Conservation (phyloP, 1,140 invertebrate species). For the Rhyacophila brunnea region DNA sequence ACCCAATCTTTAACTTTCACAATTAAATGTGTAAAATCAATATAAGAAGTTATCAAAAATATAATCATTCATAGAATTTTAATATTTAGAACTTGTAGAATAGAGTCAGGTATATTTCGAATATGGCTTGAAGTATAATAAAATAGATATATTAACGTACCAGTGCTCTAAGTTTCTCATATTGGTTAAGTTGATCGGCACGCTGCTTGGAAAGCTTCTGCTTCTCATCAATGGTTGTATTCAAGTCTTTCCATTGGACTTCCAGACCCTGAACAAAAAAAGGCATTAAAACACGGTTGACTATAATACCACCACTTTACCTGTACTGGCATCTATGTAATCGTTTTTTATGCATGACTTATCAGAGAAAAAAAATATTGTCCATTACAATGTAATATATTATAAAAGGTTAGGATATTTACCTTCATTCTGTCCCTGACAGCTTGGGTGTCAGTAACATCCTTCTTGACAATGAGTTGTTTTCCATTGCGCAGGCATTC, state of each 20-base stretch:
- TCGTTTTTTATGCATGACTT: no score
- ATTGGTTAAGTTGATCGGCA: conserved; percentile 80
- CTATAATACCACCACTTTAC: not conserved
- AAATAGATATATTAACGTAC: no score
- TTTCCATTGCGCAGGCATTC: conserved; percentile 78
- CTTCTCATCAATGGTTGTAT: conserved; percentile 77
- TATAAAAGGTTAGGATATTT: no score
- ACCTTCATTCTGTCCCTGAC: conserved; percentile 86
- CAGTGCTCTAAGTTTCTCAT: conserved; percentile 80
- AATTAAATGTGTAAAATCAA: no score
- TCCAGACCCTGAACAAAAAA: conserved; percentile 64
- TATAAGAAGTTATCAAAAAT: no score
- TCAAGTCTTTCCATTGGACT: conserved; percentile 84
- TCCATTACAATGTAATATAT: no score
- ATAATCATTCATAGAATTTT: no score
- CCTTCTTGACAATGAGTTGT: conserved; percentile 81
- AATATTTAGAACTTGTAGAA: no score
- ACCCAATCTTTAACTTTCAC: no score
- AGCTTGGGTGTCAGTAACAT: conserved; percentile 82
- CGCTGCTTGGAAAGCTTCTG: conserved; percentile 77
- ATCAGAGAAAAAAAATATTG: no score
- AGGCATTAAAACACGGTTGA: not conserved
- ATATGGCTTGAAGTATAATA: no score
- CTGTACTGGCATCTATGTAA: not conserved
- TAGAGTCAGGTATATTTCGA: no score